phyloP scores from a whole-genome alignment of 1,140 invertebrate species.

The Eumaeus atala region DNA sequence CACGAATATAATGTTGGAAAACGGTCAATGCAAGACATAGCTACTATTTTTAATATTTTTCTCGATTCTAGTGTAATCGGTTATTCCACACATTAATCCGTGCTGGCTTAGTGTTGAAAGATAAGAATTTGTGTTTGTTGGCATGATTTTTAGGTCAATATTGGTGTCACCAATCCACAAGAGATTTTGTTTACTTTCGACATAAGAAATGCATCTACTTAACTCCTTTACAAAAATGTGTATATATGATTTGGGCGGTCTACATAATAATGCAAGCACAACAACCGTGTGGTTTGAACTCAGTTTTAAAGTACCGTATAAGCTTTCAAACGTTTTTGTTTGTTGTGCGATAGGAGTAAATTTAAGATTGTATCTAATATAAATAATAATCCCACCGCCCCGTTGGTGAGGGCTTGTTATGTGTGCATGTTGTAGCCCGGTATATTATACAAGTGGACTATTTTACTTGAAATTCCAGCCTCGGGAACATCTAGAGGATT shows the following conservation, averaged over 20 bases:
- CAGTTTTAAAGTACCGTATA: conserved; percentile 23
- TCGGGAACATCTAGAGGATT: no score
- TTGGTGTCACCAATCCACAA: conserved; percentile 31
- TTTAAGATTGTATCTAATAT: no score
- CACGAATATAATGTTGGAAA: conserved; percentile 31
- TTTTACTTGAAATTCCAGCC: no score
- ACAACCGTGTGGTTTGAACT: conserved; percentile 12
- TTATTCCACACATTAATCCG: conserved; percentile 36
- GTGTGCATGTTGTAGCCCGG: no score
- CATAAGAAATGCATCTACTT: no score
- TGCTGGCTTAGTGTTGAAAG: conserved; percentile 27
- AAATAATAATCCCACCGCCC: no score
- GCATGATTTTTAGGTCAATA: conserved; percentile 33
- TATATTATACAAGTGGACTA: no score
- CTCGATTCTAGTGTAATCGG: conserved; percentile 36
- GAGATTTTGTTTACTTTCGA: no score
- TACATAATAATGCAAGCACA: conserved; percentile 33
- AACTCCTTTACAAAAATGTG: conserved; percentile 31
- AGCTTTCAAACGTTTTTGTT: conserved; percentile 24
- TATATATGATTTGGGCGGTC: conserved; percentile 29
- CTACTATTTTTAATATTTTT: conserved; percentile 25
- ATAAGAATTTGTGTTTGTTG: conserved; percentile 25
- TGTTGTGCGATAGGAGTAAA: conserved; percentile 17
- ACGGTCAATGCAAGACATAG: conserved; percentile 36
- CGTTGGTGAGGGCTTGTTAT: no score